Percentiles rank a stretch among this genome's conserved stretches.
phyloP scores from a whole-genome alignment of 2,888 invertebrate genomes.

The Choreutis nemorana region DNA sequence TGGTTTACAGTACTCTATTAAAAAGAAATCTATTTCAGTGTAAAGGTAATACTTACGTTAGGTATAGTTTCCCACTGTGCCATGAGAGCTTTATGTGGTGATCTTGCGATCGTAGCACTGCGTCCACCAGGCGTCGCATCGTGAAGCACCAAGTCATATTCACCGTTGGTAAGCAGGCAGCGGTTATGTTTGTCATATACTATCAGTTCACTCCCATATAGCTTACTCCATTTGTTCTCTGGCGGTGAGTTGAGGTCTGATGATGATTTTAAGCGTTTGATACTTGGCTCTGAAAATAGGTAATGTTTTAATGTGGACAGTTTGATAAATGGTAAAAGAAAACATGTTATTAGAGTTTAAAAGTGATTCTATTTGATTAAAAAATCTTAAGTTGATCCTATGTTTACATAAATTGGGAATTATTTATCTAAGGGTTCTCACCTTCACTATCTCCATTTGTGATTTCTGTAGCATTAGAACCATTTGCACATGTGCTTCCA shows the following conservation, averaged over 20 bases:
- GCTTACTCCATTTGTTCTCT: slow-evolving; percentile 59
- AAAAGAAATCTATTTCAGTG: background rate
- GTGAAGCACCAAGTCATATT: slow-evolving; percentile 87
- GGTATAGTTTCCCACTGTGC: slow-evolving; percentile 70
- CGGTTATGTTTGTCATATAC: slow-evolving; percentile 91
- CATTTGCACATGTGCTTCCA: slow-evolving; percentile 18
- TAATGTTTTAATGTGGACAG: slow-evolving; percentile 1
- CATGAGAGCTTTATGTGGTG: slow-evolving; percentile 58
- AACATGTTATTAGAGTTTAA: background rate
- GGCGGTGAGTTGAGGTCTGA: slow-evolving; percentile 33
- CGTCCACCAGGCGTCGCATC: slow-evolving; percentile 76
- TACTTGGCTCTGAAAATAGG: slow-evolving; percentile 71
- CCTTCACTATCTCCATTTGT: slow-evolving; percentile 61
- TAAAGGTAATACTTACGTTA: slow-evolving; percentile 59
- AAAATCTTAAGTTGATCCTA: no score
- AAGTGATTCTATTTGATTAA: background rate
- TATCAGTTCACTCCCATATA: slow-evolving; percentile 82
- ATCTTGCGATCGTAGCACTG: slow-evolving; percentile 45
- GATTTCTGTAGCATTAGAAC: slow-evolving; percentile 48
- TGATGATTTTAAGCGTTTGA: slow-evolving; percentile 74
- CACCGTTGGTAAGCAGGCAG: slow-evolving; percentile 86
- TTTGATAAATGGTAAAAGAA: background rate
- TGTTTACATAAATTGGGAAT: no score
- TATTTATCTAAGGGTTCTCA: no score
- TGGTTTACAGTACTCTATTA: background rate